Evolutionary conservation across 2,797 vertebrate species (phyloP), one percentile per base, ranked within the genome.

Genomic region (Microchirus variegatus): DNA sequence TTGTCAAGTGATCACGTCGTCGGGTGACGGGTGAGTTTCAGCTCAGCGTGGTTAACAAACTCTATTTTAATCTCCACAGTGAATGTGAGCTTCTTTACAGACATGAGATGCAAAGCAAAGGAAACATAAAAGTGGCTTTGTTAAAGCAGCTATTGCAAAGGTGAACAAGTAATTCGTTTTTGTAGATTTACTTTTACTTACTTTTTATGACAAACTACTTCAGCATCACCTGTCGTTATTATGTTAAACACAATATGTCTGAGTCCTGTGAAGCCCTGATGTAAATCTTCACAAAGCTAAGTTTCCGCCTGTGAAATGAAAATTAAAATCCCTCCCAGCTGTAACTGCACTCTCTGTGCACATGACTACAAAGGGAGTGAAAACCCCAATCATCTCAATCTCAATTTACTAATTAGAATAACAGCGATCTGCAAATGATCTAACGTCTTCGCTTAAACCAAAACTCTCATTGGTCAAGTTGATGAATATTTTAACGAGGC

Each of bases 401-500:
- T n/a, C n/a, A n/a, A n/a, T 82, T 63, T 85, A 59, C 85, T 91
- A 90, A 93, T 94, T 91, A 91, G 77, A 90, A 89, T 77, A 52
- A 75, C 52, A 26, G 44, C 35, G 71, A 63, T 83, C 41, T 80
- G n/a, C 51, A 81, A 92, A 80, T 87, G 61, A 87, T 80, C 70
- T 75, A 79, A 86, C 79, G 63, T 70, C 59, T 66, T 59, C 46
- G 47, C 92, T 3, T 88, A 88, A 87, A 85, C 91, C 87, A 92
- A 88, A 93, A 93, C 84, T 86, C 87, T 82, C 84, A 79, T 82
- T 73, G 69, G 79, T 91, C 90, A 91, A 90, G 90, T 87, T 92
- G 87, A 93, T 93, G 93, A 93, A 94, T 90, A 94, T 94, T 92
- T 94, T 82, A 93, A 94, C 17, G 18, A 60, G 15, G 60, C 15